phyloP scores from a whole-genome alignment of 1,140 invertebrate species.

The Argopecten irradians region DNA sequence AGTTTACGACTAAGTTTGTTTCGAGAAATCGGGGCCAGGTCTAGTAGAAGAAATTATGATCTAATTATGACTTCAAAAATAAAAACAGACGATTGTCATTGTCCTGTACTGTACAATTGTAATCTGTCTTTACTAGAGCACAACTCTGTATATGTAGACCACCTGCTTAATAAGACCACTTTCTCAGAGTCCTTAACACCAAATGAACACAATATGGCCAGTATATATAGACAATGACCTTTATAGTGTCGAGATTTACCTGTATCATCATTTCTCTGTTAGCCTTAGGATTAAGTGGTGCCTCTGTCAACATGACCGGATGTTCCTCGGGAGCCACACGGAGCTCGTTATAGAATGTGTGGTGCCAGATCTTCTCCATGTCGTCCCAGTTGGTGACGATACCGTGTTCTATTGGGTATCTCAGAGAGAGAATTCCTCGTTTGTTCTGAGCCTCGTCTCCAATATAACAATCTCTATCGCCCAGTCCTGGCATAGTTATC shows the following conservation, averaged over 20 bases:
- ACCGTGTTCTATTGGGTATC: constrained; percentile 78
- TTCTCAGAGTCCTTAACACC: too few species aligned
- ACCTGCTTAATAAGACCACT: too few species aligned
- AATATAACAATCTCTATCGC: constrained; percentile 77
- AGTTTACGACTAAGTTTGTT: too few species aligned
- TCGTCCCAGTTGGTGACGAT: constrained; percentile 80
- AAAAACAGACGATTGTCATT: too few species aligned
- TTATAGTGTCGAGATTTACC: constrained; percentile 92
- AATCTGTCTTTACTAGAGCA: too few species aligned
- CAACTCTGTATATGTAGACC: too few species aligned
- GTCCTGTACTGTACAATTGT: too few species aligned
- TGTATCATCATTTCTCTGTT: constrained; percentile 91
- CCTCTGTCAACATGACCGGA: constrained; percentile 82
- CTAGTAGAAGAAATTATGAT: too few species aligned
- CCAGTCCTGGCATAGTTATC: constrained; percentile 72
- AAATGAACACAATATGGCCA: too few species aligned
- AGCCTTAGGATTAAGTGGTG: constrained; percentile 70
- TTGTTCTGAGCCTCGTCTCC: constrained; percentile 83
- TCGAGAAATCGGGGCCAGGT: too few species aligned
- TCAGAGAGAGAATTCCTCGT: constrained; percentile 78
- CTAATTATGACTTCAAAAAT: too few species aligned
- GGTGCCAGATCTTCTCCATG: constrained; percentile 95
- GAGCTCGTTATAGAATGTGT: constrained; percentile 86
- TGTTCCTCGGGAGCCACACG: constrained; percentile 94
- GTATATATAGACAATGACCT: too few species aligned